Conservation (phyloP, 2,888 invertebrate genomes). For the Cryptus armator region DNA sequence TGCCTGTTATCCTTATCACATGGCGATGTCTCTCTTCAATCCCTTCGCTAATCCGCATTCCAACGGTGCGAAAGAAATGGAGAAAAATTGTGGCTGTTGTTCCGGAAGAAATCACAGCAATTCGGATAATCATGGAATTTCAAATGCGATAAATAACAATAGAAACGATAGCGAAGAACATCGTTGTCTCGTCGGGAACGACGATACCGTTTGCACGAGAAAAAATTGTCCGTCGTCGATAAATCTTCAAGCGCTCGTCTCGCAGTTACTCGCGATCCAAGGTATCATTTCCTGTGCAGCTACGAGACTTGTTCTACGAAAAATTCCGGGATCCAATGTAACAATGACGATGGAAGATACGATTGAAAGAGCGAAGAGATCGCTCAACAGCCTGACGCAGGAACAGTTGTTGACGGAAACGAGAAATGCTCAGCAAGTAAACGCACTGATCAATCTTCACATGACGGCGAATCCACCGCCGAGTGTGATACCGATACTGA, state of each 20-base stretch:
- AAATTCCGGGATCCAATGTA: conserved; percentile 80
- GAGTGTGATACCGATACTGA: conserved; percentile 79
- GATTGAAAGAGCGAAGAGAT: conserved; percentile 77
- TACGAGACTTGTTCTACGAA: conserved; percentile 79
- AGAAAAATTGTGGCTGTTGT: conserved; percentile 62
- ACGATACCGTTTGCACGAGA: conserved; percentile 76
- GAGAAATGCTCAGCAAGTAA: conserved; percentile 78
- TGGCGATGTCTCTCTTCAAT: conserved; percentile 74
- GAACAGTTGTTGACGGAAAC: conserved; percentile 81
- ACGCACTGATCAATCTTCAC: conserved; percentile 80
- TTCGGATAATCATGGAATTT: neutral
- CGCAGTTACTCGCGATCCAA: conserved; percentile 80
- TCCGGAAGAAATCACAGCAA: conserved; percentile 16
- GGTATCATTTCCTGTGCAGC: conserved; percentile 80
- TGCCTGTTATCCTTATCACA: conserved; percentile 76
- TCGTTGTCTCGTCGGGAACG: conserved; percentile 70
- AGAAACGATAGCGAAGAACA: conserved; percentile 68
- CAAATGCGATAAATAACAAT: conserved; percentile 1
- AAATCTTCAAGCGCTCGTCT: conserved; percentile 81
- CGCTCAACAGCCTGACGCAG: conserved; percentile 74
- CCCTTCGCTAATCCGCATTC: conserved; percentile 52
- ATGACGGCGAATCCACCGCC: conserved; percentile 78
- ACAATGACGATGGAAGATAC: conserved; percentile 78
- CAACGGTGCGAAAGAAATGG: conserved; percentile 20
- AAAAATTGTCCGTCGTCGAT: conserved; percentile 80